These are phyloP conservation scores for Mythimna vitellina DNA, from an alignment of 2,888 invertebrate species.

Conservation along the genomic window DNA sequence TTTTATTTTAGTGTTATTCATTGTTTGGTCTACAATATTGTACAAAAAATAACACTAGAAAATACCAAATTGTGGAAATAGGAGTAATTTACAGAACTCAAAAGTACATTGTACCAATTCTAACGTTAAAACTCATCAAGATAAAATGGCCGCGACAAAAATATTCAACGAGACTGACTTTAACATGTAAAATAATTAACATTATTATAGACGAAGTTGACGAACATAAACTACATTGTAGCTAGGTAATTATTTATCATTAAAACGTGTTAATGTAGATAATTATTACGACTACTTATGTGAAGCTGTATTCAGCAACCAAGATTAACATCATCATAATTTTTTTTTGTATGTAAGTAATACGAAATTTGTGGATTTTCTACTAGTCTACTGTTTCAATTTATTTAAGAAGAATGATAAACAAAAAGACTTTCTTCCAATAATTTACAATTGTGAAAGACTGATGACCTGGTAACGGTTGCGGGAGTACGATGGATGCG, in stretches of 20 bases:
- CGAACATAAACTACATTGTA: slow-evolving; percentile 1
- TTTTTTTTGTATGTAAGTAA: neutral
- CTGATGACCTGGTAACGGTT: no score
- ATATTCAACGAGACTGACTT: neutral
- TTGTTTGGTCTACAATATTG: no score
- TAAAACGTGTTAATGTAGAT: slow-evolving; percentile 16
- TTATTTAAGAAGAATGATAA: no score
- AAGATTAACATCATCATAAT: neutral
- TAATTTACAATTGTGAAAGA: no score
- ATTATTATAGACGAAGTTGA: slow-evolving; percentile 11
- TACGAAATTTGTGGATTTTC: neutral
- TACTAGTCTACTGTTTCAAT: neutral
- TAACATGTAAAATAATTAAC: slow-evolving; percentile 6
- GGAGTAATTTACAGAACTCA: neutral
- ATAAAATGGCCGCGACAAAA: neutral
- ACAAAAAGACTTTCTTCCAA: no score
- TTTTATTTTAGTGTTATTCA: no score
- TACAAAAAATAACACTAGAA: no score
- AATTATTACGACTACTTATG: neutral
- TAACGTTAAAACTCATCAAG: neutral
- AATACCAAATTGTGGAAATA: neutral
- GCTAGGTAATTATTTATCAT: slow-evolving; percentile 24
- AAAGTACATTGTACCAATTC: neutral
- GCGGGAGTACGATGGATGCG: no score
- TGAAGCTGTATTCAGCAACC: neutral